phyloP scores from a whole-genome alignment of 2,888 invertebrate species.

The Cephus spinipes region DNA sequence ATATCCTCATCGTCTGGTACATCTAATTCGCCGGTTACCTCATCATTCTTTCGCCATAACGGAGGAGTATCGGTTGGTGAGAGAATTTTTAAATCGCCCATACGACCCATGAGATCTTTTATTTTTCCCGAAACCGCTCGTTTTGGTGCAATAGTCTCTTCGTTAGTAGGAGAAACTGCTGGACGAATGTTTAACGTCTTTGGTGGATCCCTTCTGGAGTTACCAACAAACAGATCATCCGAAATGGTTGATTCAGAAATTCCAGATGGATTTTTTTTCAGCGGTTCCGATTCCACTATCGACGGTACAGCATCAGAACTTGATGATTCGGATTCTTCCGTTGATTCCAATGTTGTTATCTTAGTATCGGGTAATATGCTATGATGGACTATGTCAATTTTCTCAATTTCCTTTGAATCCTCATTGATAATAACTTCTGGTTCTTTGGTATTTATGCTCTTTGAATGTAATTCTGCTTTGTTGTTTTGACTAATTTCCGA shows the following conservation, averaged over 20 bases:
- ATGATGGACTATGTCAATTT: neutral
- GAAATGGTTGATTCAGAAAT: neutral
- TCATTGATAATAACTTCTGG: neutral
- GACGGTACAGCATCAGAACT: conserved; percentile 11
- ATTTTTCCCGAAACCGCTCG: conserved; percentile 58
- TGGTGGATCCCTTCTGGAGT: conserved; percentile 46
- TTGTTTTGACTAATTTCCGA: neutral
- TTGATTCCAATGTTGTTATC: neutral
- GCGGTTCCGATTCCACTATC: conserved; percentile 1
- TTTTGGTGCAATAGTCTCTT: conserved; percentile 41
- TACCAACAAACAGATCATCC: neutral
- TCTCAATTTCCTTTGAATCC: neutral
- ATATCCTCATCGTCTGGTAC: conserved; percentile 40
- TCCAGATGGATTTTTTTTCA: neutral
- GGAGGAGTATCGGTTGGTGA: conserved; percentile 60
- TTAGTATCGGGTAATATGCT: neutral
- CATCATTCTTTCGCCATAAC: conserved; percentile 47
- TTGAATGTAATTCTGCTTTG: neutral
- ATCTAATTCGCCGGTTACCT: conserved; percentile 43
- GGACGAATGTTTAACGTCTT: conserved; percentile 50
- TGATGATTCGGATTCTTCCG: conserved; percentile 13
- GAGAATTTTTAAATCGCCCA: conserved; percentile 59
- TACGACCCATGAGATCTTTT: conserved; percentile 57
- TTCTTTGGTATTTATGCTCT: neutral
- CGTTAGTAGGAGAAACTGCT: conserved; percentile 21